Base-by-base conservation (phyloP, 2,888 invertebrate genomes). In the Digitonthophagus gazella region DNA sequence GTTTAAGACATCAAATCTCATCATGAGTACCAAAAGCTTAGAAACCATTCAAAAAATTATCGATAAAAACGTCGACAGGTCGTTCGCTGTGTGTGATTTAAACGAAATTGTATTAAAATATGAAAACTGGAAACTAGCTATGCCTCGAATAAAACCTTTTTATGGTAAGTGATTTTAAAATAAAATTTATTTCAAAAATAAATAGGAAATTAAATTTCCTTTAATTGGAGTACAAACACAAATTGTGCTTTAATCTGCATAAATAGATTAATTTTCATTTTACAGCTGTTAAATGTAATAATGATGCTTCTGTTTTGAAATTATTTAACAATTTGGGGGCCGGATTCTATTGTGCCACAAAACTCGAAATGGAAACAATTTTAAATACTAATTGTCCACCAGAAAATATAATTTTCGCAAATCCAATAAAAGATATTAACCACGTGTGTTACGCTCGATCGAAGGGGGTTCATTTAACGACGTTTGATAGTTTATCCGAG, bases 281-380 rank as follows among this genome's bases (percentile, higher is more conserved):
- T 78, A 22, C 73, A 83, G 89, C 90, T 71, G 84, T 90, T 20
- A 90, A 90, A 78, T 89, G 89, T 77, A 89, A 90, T 80, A 84
- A 86, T 63, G 83, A 86, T 73, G 79, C 82, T 18, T 79, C 84
- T 2, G 82, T 82, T 1, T 74, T 83, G 15, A 79, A 80, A 75
- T 73, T 77, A 58, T 67, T 90, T 65, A 86, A 86, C 6, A 81
- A 84, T 22, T 78, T 88, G 57, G 89, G 89, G 64, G 80, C 83
- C 18, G 85, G 86, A 58, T 90, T 90, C 79, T 89, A 90, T 77
- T 90, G 90, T 78, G 89, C 90, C 3, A 87, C 88, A 72, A 78
- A 80, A 76, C 81, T 81, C 75, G 88, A 89, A 78, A 88, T 89
- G 55, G 80, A 83, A 71, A 81, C 84, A 73, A 81, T 88, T 3